Base-by-base conservation (phyloP, 2,113 vertebrate genomes). In the Hippocampus abdominalis region DNA sequence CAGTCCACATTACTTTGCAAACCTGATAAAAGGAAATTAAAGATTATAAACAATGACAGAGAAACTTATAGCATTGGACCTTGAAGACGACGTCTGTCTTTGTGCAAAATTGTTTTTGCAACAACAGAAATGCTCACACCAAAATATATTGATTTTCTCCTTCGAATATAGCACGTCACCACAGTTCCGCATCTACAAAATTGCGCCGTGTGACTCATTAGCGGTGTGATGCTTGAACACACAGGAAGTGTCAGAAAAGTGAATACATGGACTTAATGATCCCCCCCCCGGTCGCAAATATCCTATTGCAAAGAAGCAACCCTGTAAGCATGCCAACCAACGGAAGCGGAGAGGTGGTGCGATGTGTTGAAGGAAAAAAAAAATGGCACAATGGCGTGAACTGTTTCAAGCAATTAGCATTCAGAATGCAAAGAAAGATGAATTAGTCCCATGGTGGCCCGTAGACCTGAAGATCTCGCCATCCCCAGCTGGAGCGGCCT, bases 401-500 rank as follows among this genome's bases (percentile, higher is more conserved):
- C 78, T 86, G 84, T 84, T 82, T 82, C 76, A 86, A 84, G 84
- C 86, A 80, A 88, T 89, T 85, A 86, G 84, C 73, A 21, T 72
- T 73, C 75, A 70, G 67, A 85, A 81, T 81, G 87, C 83, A 85
- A 89, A 86, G 73, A 70, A 86, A 87, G 86, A 82, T 85, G 83
- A 86, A 90, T 88, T 88, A 80, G 79, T 74, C 72, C 84, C 84
- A 87, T 87, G 85, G 81, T 86, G 80, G 72, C 84, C 64, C 59
- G 74, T 73, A 82, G 81, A 88, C 85, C 86, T 85, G 32, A 80
- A 88, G 80, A 84, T 77, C 79, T 79, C 3, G 48, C 60, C 72
- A 73, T 76, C 85, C 72, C 64, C 72, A 80, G 74, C 77, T 72
- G 71, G 81, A 86, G 81, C 87, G 77, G 78, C 53, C 54, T 64